A percentile compares a stretch with the other conserved stretches of the same genome.
These are phyloP conservation scores for Parelbella ahira DNA, from an alignment of 2,888 invertebrate genomes.

Conservation along the genomic window DNA sequence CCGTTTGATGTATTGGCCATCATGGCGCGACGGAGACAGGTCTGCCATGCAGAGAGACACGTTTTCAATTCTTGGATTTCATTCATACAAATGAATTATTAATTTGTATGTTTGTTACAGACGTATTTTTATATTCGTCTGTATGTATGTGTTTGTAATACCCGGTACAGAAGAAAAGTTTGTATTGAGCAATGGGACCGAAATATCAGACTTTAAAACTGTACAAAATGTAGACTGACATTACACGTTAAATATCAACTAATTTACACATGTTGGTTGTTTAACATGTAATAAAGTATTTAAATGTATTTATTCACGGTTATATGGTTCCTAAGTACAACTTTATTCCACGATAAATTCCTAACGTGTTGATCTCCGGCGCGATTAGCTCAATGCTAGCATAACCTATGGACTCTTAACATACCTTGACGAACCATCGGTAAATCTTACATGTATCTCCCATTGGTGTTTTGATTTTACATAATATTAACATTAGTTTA, in stretches of 20 bases:
- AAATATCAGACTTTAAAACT: too few species aligned
- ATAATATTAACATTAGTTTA: constrained; percentile 26
- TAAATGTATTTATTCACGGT: constrained; percentile 31
- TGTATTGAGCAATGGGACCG: too few species aligned
- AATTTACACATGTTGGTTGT: constrained; percentile 21
- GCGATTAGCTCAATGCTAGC: constrained; percentile 35
- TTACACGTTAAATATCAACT: constrained; percentile 4
- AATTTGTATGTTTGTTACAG: too few species aligned
- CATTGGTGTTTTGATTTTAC: constrained; percentile 24
- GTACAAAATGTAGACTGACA: not conserved
- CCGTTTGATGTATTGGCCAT: too few species aligned
- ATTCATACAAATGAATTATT: too few species aligned
- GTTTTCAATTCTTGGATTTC: too few species aligned
- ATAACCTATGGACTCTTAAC: constrained; percentile 38
- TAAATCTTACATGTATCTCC: constrained; percentile 24
- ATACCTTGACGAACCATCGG: constrained; percentile 32
- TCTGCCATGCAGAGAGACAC: too few species aligned
- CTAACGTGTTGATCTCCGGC: constrained; percentile 30
- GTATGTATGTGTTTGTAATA: too few species aligned
- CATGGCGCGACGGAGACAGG: too few species aligned
- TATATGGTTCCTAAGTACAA: constrained; percentile 30
- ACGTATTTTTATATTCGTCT: too few species aligned
- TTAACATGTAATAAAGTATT: constrained; percentile 17
- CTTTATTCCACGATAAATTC: constrained; percentile 36
- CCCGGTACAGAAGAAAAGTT: too few species aligned